These are phyloP conservation scores for Phlogophora meticulosa DNA, from an alignment of 2,888 invertebrate genomes.

Conservation along the genomic window DNA sequence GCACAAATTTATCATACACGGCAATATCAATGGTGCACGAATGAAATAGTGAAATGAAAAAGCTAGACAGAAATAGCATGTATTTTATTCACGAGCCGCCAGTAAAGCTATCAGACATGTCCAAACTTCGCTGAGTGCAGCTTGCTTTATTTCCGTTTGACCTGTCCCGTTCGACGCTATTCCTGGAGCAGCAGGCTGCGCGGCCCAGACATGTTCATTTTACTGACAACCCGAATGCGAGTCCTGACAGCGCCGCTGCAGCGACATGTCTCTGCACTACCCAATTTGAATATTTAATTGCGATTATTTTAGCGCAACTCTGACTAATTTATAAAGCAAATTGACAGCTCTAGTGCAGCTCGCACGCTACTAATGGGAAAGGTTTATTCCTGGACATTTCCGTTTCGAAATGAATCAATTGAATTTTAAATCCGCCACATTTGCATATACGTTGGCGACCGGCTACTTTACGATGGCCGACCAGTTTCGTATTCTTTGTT, in stretches of 20 bases:
- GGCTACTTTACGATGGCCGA: slow-evolving; percentile 82
- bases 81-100: slow-evolving; percentile 87
- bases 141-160: slow-evolving; percentile 90
- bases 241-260: slow-evolving; percentile 84
- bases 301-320: slow-evolving; percentile 82
- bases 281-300: slow-evolving; percentile 88
- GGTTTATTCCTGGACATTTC: slow-evolving; percentile 75
- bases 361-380: slow-evolving; percentile 75
- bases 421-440: slow-evolving; percentile 80
- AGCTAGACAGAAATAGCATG: slow-evolving; percentile 77
- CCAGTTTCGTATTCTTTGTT: slow-evolving; percentile 82
- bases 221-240: slow-evolving; percentile 86
- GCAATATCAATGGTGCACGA: slow-evolving; percentile 68
- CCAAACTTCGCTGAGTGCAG: slow-evolving; percentile 88
- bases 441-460: slow-evolving; percentile 77
- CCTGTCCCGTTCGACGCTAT: slow-evolving; percentile 87
- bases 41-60: slow-evolving; percentile 71
- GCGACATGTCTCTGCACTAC: slow-evolving; percentile 88
- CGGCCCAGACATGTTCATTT: slow-evolving; percentile 87
- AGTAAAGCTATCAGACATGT: slow-evolving; percentile 87
- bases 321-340: slow-evolving; percentile 84
- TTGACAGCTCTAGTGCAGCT: slow-evolving; percentile 77
- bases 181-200: slow-evolving; percentile 79
- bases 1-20: slow-evolving; percentile 54
- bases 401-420: slow-evolving; percentile 76